Evolutionary conservation across 2,888 invertebrate species (phyloP).

Genomic region (Lottia gigantea): DNA sequence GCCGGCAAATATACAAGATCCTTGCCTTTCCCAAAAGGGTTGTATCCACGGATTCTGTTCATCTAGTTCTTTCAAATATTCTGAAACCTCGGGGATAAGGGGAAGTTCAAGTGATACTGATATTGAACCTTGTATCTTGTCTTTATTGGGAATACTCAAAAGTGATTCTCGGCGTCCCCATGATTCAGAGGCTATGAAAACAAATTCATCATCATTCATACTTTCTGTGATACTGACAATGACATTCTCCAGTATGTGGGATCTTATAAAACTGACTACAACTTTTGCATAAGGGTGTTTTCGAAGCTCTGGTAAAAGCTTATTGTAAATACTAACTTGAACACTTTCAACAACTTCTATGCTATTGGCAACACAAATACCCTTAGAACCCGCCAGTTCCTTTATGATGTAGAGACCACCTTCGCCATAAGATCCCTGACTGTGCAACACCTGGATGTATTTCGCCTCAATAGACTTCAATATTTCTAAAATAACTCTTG

Average conservation of each 20-base stretch:
- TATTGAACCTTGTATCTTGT: neutral
- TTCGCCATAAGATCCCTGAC: neutral
- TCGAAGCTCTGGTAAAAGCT: neutral
- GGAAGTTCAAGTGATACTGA: neutral
- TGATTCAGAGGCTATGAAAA: neutral
- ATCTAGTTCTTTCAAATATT: neutral
- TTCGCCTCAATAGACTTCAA: neutral
- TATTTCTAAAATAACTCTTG: neutral
- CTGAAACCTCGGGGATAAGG: neutral
- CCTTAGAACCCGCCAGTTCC: neutral
- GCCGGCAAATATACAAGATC: neutral
- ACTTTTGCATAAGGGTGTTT: neutral
- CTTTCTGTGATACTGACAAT: neutral
- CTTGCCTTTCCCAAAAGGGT: neutral
- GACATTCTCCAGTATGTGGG: neutral
- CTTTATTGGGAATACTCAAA: neutral
- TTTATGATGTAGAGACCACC: neutral
- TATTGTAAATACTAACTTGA: neutral
- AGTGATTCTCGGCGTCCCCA: conserved; percentile 1
- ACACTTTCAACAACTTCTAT: neutral
- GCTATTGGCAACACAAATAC: neutral
- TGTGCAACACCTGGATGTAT: neutral
- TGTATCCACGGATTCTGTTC: neutral
- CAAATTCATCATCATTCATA: neutral
- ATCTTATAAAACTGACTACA: neutral